Base-by-base conservation (phyloP, 2,888 invertebrate species). In the Phorcus lineatus region DNA sequence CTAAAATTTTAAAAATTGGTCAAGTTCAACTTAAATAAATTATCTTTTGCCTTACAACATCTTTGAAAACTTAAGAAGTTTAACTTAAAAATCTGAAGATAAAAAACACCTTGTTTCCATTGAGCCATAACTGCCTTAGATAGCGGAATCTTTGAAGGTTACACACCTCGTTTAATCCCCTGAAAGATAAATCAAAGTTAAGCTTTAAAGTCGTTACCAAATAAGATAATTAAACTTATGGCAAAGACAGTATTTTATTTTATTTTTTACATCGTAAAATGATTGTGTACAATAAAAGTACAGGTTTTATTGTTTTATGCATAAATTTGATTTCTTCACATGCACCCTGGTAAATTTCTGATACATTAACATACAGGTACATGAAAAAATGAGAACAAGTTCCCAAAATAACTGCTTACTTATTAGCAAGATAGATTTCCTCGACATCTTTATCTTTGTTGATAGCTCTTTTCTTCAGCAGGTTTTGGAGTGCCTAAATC, bases 81-180 rank as follows among this genome's bases (percentile, higher is more conserved):
- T 57, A 16, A 11, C 13, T 11, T 47, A 9, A 1, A 47, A 47
- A 36, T 36, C 11, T 13, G 7, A 13, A 1, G 1, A 9, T 6
- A 47, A 47, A 47, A 47, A 82, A 80, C 85, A 92, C 91, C 87
- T 86, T 88, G 79, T 92, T 92, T 80, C 90, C 89, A 83, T 91
- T 91, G 28, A 91, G 82, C 92, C 91, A 92, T n/a, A 92, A 79
- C 52, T 83, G 85, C 80, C 86, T 86, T 13, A 92, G 84, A 79
- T 89, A 89, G 78, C 85, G 87, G 76, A 89, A 92, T 76, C 87
- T 85, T 66, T 86, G 79, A 53, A 92, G 84, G 76, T 88, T 88
- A 24, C 80, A 77, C 16, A 91, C 87, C 74, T 88, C 88, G 52
- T 81, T 82, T 4, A 91, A 81, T 47, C 86, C 85, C 77, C 92